Percentiles rank a stretch among this genome's conserved stretches.
phyloP scores from a whole-genome alignment of 2,888 invertebrate species.

The Eupithecia vulgata region DNA sequence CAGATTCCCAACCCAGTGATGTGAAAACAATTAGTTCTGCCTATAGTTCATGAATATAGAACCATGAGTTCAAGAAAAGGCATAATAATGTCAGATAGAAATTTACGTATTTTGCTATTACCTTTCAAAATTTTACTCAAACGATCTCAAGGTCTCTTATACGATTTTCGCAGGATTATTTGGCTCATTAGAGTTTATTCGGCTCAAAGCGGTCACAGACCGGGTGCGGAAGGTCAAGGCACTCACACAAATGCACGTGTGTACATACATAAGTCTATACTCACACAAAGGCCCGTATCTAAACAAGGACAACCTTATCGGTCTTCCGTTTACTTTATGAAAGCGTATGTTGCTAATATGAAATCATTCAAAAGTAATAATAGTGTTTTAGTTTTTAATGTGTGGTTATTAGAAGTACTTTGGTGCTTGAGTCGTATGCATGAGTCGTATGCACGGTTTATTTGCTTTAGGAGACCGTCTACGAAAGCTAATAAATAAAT shows the following conservation, averaged over 20 bases:
- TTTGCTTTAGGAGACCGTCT: neutral
- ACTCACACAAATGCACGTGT: slow-evolving; percentile 50
- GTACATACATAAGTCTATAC: slow-evolving; percentile 51
- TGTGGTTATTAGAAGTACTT: neutral
- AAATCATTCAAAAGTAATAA: slow-evolving; percentile 24
- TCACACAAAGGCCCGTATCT: slow-evolving; percentile 50
- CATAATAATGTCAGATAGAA: neutral
- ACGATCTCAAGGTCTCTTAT: slow-evolving; percentile 26
- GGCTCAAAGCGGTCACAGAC: slow-evolving; percentile 64
- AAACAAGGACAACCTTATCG: slow-evolving; percentile 63
- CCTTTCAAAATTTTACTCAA: neutral
- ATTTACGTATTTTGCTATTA: neutral
- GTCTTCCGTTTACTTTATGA: slow-evolving; percentile 65
- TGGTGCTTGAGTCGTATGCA: neutral
- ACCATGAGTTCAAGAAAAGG: neutral
- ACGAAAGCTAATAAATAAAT: neutral
- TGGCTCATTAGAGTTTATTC: slow-evolving; percentile 48
- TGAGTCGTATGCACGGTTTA: too few relatives aligned
- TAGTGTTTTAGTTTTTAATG: slow-evolving; percentile 11
- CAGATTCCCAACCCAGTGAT: neutral
- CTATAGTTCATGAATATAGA: neutral
- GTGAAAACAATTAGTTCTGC: neutral
- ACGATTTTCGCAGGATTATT: slow-evolving; percentile 34
- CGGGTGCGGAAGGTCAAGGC: slow-evolving; percentile 71
- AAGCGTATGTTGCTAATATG: slow-evolving; percentile 54